Percentiles rank a stretch among this genome's conserved stretches.
phyloP scores from a whole-genome alignment of 37 sponge, comb jelly and placozoan species.

The Theonella swinhoei region DNA sequence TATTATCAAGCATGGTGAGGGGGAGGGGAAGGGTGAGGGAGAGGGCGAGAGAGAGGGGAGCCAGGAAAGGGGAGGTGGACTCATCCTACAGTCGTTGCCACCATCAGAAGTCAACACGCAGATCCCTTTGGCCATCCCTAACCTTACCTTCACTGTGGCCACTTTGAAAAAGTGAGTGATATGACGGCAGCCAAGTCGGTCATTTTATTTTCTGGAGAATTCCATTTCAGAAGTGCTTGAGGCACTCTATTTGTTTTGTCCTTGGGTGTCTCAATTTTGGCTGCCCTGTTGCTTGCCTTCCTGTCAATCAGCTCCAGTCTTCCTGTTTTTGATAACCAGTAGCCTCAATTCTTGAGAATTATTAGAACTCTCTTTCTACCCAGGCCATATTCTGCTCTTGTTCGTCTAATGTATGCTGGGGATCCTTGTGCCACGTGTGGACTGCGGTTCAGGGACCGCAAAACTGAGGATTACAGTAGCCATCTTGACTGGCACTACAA shows the following conservation, averaged over 20 bases:
- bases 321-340: too few relatives aligned
- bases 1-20: conserved; percentile 1
- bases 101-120: not conserved
- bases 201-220: too few relatives aligned
- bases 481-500: conserved; percentile 98
- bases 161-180: conserved; percentile 64
- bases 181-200: not conserved
- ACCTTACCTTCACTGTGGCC: conserved; percentile 44
- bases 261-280: too few relatives aligned
- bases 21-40: not conserved
- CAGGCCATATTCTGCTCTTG: conserved; percentile 53
- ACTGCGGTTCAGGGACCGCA: conserved; percentile 65
- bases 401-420: conserved; percentile 71
- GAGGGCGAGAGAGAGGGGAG: not conserved
- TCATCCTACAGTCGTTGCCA: not conserved
- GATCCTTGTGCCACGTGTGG: conserved; percentile 93
- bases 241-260: too few relatives aligned
- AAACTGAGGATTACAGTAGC: conserved; percentile 51
- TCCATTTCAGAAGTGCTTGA: too few relatives aligned
- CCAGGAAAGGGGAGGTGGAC: not conserved
- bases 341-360: too few relatives aligned
- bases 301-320: too few relatives aligned
- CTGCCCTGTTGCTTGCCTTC: too few relatives aligned
- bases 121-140: conserved; percentile 34
- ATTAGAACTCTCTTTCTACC: too few relatives aligned